These are phyloP conservation scores for Yponomeuta malinellus DNA, from an alignment of 2,888 invertebrate genomes.

Conservation along the genomic window DNA sequence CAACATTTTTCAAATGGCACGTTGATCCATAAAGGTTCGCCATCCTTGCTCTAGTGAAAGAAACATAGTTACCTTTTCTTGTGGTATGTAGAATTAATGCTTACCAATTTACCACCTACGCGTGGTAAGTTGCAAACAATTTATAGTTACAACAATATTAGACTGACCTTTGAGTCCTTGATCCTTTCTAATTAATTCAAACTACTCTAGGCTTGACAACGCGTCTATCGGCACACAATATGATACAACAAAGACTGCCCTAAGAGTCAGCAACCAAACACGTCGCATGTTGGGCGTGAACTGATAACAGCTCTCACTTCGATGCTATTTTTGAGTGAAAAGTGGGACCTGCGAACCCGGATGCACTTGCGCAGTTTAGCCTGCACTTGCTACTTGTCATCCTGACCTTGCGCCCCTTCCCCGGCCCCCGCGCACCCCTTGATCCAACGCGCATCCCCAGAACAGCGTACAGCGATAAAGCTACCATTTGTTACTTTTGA, in stretches of 20 bases:
- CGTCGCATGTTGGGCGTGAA: background rate
- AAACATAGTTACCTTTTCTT: background rate
- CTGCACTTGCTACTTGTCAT: constrained; percentile 27
- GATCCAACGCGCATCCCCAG: background rate
- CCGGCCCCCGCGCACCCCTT: constrained; percentile 18
- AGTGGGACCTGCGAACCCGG: constrained; percentile 27
- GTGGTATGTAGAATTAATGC: background rate
- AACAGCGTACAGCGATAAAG: background rate
- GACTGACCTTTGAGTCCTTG: background rate
- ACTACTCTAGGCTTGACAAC: background rate
- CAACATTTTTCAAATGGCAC: no score
- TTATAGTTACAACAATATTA: background rate
- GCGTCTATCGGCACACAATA: background rate
- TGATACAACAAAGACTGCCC: background rate
- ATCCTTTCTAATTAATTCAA: background rate
- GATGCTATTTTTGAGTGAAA: background rate
- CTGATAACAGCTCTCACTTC: background rate
- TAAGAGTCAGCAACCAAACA: background rate
- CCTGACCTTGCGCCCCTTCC: constrained; percentile 20
- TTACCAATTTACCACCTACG: background rate
- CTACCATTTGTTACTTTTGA: background rate
- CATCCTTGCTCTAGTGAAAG: background rate
- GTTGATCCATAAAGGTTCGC: no score
- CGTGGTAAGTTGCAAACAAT: no score
- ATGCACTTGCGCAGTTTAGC: constrained; percentile 63